phyloP scores from a whole-genome alignment of 1,140 invertebrate species.

The Drosophila pruinosa region DNA sequence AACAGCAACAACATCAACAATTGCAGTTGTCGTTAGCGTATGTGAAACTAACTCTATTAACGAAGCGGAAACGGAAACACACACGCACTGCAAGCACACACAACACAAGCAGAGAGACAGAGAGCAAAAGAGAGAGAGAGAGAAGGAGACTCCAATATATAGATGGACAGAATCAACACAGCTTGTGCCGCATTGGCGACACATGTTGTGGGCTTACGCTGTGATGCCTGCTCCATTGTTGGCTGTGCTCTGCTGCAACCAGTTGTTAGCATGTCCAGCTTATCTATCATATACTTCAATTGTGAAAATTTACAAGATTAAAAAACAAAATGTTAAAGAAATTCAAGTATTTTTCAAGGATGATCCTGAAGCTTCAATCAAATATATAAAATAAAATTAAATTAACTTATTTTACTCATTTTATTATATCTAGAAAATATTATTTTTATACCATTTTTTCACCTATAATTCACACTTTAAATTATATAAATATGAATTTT shows the following conservation, averaged over 20 bases:
- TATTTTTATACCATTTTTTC: too few relatives aligned
- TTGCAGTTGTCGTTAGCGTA: conserved; percentile 42
- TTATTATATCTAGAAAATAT: too few relatives aligned
- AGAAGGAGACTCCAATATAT: neutral
- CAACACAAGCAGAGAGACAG: conserved; percentile 1
- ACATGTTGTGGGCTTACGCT: conserved; percentile 43
- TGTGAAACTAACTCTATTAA: conserved; percentile 82
- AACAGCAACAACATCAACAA: conserved; percentile 1
- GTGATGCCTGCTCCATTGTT: conserved; percentile 17
- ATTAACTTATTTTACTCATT: too few relatives aligned
- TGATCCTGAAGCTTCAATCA: too few relatives aligned
- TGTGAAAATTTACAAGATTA: neutral
- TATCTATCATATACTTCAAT: conserved; percentile 12
- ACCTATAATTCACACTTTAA: too few relatives aligned
- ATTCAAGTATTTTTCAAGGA: too few relatives aligned
- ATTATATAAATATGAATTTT: too few relatives aligned
- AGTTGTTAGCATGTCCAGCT: neutral
- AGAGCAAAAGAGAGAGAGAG: neutral
- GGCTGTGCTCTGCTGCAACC: neutral
- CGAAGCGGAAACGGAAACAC: conserved; percentile 75
- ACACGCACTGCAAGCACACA: conserved; percentile 17
- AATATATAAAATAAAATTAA: too few relatives aligned
- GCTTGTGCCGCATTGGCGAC: conserved; percentile 33
- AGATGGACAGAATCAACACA: conserved; percentile 14
- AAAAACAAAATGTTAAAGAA: too few relatives aligned